Percentiles rank a stretch among this genome's conserved stretches.
phyloP scores from a whole-genome alignment of 1,140 invertebrate species.

The Nylanderia fulva region DNA sequence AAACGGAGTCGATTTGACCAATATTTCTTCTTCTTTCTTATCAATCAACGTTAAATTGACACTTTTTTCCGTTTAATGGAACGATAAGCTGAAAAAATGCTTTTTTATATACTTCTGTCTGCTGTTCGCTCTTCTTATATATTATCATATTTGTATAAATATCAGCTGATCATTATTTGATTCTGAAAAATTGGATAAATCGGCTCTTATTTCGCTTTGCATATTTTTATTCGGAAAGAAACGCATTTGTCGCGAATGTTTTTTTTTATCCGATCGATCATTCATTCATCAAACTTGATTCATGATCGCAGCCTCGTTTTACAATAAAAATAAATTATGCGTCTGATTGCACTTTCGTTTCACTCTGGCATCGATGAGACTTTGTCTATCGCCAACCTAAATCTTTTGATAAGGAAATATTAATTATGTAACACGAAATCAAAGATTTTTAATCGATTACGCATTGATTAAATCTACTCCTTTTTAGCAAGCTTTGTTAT shows the following conservation, averaged over 20 bases:
- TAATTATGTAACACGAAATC: slow-evolving; percentile 17
- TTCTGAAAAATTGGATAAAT: not conserved
- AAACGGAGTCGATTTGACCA: not conserved
- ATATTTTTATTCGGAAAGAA: not conserved
- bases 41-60: not conserved
- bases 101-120: not conserved
- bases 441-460: not conserved
- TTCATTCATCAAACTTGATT: not conserved
- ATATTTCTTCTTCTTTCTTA: not conserved
- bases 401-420: not conserved
- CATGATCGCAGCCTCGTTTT: slow-evolving; percentile 10
- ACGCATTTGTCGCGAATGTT: not conserved
- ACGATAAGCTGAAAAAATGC: too few relatives aligned
- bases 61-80: not conserved
- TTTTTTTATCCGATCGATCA: too few relatives aligned
- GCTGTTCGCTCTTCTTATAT: not conserved
- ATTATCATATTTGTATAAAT: not conserved
- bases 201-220: not conserved
- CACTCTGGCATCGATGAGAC: not conserved
- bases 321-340: slow-evolving; percentile 9
- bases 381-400: not conserved
- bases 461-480: not conserved
- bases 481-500: not conserved
- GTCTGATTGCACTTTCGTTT: slow-evolving; percentile 20
- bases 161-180: not conserved